A percentile compares a stretch with the other conserved stretches of the same genome.
Evolutionary conservation across 2,113 vertebrate genomes (phyloP).

Genomic region (Sorex araneus): DNA sequence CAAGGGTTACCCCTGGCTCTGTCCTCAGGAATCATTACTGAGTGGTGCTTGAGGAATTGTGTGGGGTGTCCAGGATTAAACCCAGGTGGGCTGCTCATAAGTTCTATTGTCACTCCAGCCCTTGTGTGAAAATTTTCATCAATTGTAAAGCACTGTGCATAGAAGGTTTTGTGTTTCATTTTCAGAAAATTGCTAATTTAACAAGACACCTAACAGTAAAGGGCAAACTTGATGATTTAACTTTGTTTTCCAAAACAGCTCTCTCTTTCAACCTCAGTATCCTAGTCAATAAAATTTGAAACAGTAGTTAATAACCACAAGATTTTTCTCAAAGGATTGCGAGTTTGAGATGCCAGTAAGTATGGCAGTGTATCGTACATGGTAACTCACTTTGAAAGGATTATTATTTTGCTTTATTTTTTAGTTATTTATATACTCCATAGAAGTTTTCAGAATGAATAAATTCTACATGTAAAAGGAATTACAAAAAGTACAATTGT

Average conservation of each 20-base stretch:
- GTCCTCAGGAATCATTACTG: too few relatives aligned
- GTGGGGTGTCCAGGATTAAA: too few relatives aligned
- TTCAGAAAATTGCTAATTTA: conserved; percentile 7
- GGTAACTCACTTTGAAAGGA: neutral
- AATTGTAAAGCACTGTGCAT: neutral
- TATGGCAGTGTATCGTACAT: neutral
- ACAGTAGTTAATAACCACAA: neutral
- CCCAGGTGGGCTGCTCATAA: too few relatives aligned
- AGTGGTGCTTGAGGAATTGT: too few relatives aligned
- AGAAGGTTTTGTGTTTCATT: conserved; percentile 48
- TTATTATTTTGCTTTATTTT: conserved; percentile 10
- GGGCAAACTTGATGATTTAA: neutral
- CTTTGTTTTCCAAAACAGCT: neutral
- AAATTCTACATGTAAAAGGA: neutral
- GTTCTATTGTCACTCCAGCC: too few relatives aligned
- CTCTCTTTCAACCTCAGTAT: neutral
- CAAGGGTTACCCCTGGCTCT: too few relatives aligned
- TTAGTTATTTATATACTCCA: neutral
- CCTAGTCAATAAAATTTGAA: neutral
- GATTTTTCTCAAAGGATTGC: neutral
- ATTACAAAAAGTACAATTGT: neutral
- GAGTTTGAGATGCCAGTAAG: neutral
- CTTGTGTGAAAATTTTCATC: too few relatives aligned
- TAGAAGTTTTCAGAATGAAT: conserved; percentile 8
- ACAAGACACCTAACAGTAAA: neutral